Evolutionary conservation across 2,113 vertebrate genomes (phyloP).

Genomic region (Podocnemis expansa): DNA sequence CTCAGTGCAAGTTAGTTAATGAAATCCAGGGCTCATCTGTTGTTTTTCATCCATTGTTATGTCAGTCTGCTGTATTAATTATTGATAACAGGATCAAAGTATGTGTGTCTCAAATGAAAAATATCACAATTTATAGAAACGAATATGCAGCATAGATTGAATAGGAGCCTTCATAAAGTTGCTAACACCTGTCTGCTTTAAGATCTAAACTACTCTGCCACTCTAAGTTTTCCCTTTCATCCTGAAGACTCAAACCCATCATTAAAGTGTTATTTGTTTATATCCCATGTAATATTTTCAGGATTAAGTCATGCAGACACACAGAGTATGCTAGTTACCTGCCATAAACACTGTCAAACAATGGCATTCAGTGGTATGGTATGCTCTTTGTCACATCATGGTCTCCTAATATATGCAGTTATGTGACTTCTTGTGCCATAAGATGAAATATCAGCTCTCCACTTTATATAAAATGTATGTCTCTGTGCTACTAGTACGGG

Average conservation of each 20-base stretch:
- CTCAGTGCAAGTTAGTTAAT: background rate
- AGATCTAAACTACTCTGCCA: background rate
- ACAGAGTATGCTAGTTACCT: background rate
- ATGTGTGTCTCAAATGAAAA: background rate
- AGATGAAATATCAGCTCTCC: background rate
- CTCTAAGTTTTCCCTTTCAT: background rate
- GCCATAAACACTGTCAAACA: constrained; percentile 14
- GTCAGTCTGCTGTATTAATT: background rate
- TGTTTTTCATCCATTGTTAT: background rate
- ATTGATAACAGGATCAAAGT: background rate
- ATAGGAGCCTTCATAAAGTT: background rate
- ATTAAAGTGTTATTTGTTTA: background rate
- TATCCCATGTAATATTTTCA: constrained; percentile 5
- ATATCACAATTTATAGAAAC: background rate
- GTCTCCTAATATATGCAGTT: background rate
- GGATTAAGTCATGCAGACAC: background rate
- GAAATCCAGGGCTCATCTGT: background rate
- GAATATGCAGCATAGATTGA: background rate
- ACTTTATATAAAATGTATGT: constrained; percentile 23
- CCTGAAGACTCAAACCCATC: background rate
- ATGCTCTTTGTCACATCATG: background rate
- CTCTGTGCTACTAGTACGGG: constrained; percentile 44
- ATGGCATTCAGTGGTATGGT: constrained; percentile 17
- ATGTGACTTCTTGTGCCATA: background rate
- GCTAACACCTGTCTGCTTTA: background rate